Evolutionary conservation across 2,888 invertebrate genomes (phyloP).

Genomic region (Catocala fraxini): DNA sequence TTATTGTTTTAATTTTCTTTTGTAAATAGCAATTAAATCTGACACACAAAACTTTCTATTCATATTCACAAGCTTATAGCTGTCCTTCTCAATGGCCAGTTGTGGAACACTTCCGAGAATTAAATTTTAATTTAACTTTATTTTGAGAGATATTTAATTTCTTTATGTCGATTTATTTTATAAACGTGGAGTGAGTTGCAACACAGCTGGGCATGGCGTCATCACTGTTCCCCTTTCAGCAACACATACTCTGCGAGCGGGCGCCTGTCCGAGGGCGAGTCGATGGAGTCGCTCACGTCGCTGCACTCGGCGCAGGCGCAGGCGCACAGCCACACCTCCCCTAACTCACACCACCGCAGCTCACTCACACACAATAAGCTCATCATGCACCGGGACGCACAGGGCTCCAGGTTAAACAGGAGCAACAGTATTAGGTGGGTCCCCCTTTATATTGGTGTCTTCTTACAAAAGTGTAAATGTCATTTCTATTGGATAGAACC

Average conservation of each 20-base stretch:
- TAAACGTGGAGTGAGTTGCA: conserved; percentile 2
- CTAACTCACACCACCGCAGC: conserved; percentile 90
- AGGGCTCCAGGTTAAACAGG: conserved; percentile 91
- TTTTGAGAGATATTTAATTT: conserved; percentile 11
- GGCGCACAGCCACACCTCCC: conserved; percentile 91
- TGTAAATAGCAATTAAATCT: conserved; percentile 21
- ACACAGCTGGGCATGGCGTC: conserved; percentile 70
- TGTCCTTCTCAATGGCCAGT: conserved; percentile 74
- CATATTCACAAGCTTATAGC: conserved; percentile 70
- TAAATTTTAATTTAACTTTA: conserved; percentile 11
- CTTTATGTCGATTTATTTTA: neutral
- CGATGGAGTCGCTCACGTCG: conserved; percentile 93
- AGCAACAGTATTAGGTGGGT: conserved; percentile 97
- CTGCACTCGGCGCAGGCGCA: conserved; percentile 93
- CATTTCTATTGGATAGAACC: conserved; percentile 3
- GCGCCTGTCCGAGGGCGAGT: conserved; percentile 95
- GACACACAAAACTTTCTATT: conserved; percentile 45
- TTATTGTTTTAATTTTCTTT: too few relatives aligned
- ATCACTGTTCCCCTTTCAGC: conserved; percentile 84
- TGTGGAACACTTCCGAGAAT: conserved; percentile 45
- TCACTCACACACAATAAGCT: conserved; percentile 89
- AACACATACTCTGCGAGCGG: conserved; percentile 92
- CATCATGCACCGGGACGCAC: conserved; percentile 88
- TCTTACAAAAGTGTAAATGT: conserved; percentile 3
- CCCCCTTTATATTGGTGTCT: conserved; percentile 28